These are phyloP conservation scores for Paedocypris micromegethes DNA, from an alignment of 2,797 vertebrate species.

Conservation along the genomic window DNA sequence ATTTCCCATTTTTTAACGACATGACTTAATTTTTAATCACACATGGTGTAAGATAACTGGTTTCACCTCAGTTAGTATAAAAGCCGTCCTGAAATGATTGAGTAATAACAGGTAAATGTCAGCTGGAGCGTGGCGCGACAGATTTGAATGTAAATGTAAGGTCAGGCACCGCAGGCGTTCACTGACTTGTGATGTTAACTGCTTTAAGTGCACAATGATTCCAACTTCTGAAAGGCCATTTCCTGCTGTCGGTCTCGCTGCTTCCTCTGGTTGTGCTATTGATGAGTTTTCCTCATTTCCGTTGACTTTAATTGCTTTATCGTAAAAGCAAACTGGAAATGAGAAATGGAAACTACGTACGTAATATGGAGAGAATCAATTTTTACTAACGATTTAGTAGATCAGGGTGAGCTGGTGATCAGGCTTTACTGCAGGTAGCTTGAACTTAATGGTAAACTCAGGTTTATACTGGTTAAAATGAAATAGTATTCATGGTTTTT, in stretches of 20 bases:
- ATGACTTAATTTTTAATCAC: slow-evolving; percentile 2
- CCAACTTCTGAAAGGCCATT: slow-evolving; percentile 32
- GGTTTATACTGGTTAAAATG: too few species aligned
- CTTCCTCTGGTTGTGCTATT: slow-evolving; percentile 21
- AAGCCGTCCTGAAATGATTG: slow-evolving; percentile 9
- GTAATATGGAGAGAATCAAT: slow-evolving; percentile 31
- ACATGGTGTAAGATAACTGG: background rate
- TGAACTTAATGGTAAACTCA: too few species aligned
- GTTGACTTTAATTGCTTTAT: slow-evolving; percentile 37
- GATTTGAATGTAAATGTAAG: slow-evolving; percentile 20
- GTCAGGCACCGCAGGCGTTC: slow-evolving; percentile 12
- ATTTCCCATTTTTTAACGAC: background rate
- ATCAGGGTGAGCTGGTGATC: too few species aligned
- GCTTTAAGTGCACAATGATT: slow-evolving; percentile 20
- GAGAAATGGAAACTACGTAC: slow-evolving; percentile 27
- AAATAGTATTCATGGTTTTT: too few species aligned
- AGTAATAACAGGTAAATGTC: slow-evolving; percentile 31
- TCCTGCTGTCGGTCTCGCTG: slow-evolving; percentile 9
- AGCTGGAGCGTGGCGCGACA: slow-evolving; percentile 4
- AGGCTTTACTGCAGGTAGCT: too few species aligned
- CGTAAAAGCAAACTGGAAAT: background rate
- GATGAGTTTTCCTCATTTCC: slow-evolving; percentile 29
- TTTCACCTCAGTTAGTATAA: background rate
- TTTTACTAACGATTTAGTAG: slow-evolving; percentile 32
- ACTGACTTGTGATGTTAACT: slow-evolving; percentile 10